Percentiles rank a stretch among this genome's conserved stretches.
Evolutionary conservation across 2,888 invertebrate genomes (phyloP).

Genomic region (Macaria liturata): DNA sequence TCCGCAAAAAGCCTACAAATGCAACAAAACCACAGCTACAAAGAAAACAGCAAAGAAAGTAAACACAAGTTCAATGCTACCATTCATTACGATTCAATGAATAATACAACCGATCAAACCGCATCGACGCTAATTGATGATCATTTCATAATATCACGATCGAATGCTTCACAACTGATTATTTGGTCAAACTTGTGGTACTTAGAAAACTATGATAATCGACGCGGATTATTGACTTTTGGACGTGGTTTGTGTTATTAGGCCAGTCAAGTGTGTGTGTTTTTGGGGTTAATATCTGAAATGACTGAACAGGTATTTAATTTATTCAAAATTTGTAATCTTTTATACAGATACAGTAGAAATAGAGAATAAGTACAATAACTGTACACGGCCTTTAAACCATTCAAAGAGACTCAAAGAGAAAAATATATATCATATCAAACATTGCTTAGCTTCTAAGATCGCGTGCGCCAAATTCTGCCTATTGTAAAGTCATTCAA

Average conservation of each 20-base stretch:
- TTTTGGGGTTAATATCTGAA: too few species aligned
- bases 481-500: neutral
- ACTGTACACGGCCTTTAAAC: too few species aligned
- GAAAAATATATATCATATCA: too few species aligned
- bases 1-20: neutral
- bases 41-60: conserved; percentile 1
- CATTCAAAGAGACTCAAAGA: too few species aligned
- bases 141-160: conserved; percentile 5
- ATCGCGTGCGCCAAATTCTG: too few species aligned
- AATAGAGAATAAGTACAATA: too few species aligned
- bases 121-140: conserved; percentile 4
- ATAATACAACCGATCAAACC: conserved; percentile 9
- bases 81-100: conserved; percentile 10
- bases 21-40: neutral
- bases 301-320: too few species aligned
- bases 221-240: neutral
- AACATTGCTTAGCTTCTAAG: too few species aligned
- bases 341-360: too few species aligned
- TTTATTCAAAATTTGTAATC: too few species aligned
- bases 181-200: conserved; percentile 1
- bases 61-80: conserved; percentile 9
- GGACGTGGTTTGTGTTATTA: too few species aligned
- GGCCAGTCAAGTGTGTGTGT: too few species aligned
- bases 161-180: conserved; percentile 1
- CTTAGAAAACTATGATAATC: neutral